These are phyloP conservation scores for Meda fulgida DNA, from an alignment of 2,797 vertebrate species.

Conservation along the genomic window DNA sequence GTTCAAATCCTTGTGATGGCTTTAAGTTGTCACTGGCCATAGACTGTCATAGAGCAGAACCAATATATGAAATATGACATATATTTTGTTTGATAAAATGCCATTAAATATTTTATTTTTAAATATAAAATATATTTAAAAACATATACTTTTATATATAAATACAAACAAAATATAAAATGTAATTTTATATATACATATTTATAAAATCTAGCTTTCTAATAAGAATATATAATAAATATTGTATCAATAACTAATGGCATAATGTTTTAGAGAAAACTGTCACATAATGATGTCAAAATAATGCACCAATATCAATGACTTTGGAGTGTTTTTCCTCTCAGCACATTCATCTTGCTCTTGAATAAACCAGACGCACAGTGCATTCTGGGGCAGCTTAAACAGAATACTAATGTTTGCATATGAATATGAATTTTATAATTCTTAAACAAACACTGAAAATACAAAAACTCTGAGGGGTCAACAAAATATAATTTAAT, in stretches of 20 bases:
- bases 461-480: slow-evolving; percentile 15
- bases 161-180: not conserved
- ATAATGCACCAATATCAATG: slow-evolving; percentile 6
- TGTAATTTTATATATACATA: not conserved
- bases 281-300: slow-evolving; percentile 13
- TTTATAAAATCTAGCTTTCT: not conserved
- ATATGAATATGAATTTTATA: slow-evolving; percentile 19
- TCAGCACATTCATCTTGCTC: slow-evolving; percentile 24
- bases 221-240: too few species aligned
- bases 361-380: slow-evolving; percentile 14
- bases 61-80: slow-evolving; percentile 11
- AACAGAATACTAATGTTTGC: slow-evolving; percentile 39
- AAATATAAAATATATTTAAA: not conserved
- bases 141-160: not conserved
- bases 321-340: slow-evolving; percentile 8
- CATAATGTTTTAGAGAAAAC: slow-evolving; percentile 4
- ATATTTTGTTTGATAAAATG: not conserved
- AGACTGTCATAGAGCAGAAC: slow-evolving; percentile 18
- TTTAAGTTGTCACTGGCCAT: slow-evolving; percentile 28
- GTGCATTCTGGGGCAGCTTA: slow-evolving; percentile 21
- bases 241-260: not conserved
- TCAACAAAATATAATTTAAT: slow-evolving; percentile 4
- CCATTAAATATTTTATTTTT: not conserved
- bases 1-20: slow-evolving; percentile 50
- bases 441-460: slow-evolving; percentile 22